Evolutionary conservation across 2,888 invertebrate species (phyloP), one percentile per base, ranked within the genome.

Genomic region (Cyclophora punctaria): DNA sequence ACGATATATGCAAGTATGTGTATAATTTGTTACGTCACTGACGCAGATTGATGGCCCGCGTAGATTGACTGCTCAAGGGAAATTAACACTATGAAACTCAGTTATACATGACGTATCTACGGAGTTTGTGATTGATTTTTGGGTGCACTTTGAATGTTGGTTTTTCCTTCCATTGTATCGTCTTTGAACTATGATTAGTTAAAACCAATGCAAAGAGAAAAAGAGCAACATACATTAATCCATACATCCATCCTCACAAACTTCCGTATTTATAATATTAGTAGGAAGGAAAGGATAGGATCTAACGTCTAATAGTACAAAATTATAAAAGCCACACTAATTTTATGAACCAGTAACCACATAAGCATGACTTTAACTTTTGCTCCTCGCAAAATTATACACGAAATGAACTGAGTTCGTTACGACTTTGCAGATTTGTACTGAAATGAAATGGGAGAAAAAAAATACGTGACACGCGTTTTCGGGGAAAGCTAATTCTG

Each of bases 41-140:
- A 80, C 73, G 58, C 61, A 66, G 78, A 80, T 80, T 75, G 80
- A 80, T 80, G 71, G 64, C 58, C 56, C 53, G 54, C 51, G 57
- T 60, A 62, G 65, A 73, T 73, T 67, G 73, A 74, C 73, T 71
- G 70, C 80, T 75, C 79, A 55, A 51, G 76, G 80, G 79, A 80
- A 80, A 81, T 80, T 77, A 79, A 72, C 73, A 75, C 66, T 62
- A 64, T 58, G 66, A 59, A 53, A 58, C 50, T 53, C 51, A 55
- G 58, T 20, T 20, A 20, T 20, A 20, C 20, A 20, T 20, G 20
- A 20, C 20, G 20, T 20, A 20, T 20, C 20, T 20, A 20, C 20
- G 20, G 20, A 20, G 20, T 20, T 20, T 20, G 20, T 20, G 20
- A 20, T 20, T 20, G 20, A 20, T 20, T 20, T 20, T 20, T 20